A percentile compares a stretch with the other conserved stretches of the same genome.
Conservation (phyloP, 2,113 vertebrate genomes). For the Bettongia penicillata region DNA sequence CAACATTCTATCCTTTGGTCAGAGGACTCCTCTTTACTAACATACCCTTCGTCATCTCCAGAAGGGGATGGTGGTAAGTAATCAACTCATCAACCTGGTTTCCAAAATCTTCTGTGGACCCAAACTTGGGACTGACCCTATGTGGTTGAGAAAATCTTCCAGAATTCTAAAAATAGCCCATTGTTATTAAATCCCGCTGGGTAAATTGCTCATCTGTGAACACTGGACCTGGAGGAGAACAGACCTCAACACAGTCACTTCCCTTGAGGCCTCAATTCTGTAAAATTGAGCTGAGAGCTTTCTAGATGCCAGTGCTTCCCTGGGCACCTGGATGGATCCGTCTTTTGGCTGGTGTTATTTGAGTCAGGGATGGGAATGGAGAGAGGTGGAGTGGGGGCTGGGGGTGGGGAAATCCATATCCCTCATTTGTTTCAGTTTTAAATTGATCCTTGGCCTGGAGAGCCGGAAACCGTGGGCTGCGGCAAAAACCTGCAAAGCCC, state of each 20-base stretch:
- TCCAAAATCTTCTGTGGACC: not conserved
- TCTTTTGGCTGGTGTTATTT: not conserved
- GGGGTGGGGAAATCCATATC: not conserved
- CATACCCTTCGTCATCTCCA: not conserved
- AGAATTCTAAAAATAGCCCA: not conserved
- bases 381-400: not conserved
- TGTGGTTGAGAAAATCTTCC: not conserved
- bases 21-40: not conserved
- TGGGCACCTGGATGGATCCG: not conserved
- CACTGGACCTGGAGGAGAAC: slow-evolving; percentile 54
- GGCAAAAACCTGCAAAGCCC: slow-evolving; percentile 69
- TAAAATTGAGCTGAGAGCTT: not conserved
- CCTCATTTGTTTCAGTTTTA: not conserved
- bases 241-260: not conserved
- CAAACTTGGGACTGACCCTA: slow-evolving; percentile 10
- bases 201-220: slow-evolving; percentile 38
- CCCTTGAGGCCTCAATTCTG: not conserved
- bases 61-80: not conserved
- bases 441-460: slow-evolving; percentile 47
- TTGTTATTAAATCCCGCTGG: not conserved
- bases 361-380: not conserved
- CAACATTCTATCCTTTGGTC: not conserved
- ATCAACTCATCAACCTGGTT: not conserved
- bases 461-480: slow-evolving; percentile 61
- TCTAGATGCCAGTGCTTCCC: not conserved